Evolutionary conservation across 2,797 vertebrate genomes (phyloP).

Genomic region (Sparidentex hasta): DNA sequence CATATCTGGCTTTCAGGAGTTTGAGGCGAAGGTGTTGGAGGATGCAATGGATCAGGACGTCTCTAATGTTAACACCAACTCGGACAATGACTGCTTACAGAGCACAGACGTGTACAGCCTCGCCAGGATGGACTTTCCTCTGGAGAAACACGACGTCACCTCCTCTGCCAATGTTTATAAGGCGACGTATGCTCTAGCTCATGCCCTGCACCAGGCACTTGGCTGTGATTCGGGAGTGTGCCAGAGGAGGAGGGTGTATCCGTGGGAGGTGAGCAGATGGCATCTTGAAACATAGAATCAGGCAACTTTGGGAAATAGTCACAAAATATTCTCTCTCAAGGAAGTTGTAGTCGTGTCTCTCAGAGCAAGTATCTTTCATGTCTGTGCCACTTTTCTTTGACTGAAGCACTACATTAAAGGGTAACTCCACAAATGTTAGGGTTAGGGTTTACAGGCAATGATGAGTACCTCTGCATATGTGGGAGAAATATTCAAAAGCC

Average conservation of each 20-base stretch:
- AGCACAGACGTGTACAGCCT: conserved; percentile 68
- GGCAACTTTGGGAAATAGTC: too few species aligned
- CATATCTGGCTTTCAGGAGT: conserved; percentile 82
- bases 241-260: conserved; percentile 67
- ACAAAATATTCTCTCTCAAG: too few species aligned
- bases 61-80: neutral
- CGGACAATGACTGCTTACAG: conserved; percentile 72
- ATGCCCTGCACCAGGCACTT: conserved; percentile 86
- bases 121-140: conserved; percentile 55
- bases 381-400: neutral
- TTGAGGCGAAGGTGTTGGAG: conserved; percentile 71
- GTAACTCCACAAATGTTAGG: too few species aligned
- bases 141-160: conserved; percentile 72
- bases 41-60: conserved; percentile 27
- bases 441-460: too few species aligned
- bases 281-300: conserved; percentile 10
- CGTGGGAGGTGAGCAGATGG: conserved; percentile 85
- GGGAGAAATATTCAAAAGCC: too few species aligned
- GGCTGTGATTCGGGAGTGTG: conserved; percentile 80
- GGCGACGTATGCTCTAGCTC: conserved; percentile 87
- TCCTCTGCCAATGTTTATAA: conserved; percentile 87
- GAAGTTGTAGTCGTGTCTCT: too few species aligned
- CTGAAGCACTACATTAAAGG: too few species aligned
- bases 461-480: too few species aligned
- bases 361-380: too few species aligned